Conservation (phyloP, 2,888 invertebrate genomes). For the Sipunculus nudus region DNA sequence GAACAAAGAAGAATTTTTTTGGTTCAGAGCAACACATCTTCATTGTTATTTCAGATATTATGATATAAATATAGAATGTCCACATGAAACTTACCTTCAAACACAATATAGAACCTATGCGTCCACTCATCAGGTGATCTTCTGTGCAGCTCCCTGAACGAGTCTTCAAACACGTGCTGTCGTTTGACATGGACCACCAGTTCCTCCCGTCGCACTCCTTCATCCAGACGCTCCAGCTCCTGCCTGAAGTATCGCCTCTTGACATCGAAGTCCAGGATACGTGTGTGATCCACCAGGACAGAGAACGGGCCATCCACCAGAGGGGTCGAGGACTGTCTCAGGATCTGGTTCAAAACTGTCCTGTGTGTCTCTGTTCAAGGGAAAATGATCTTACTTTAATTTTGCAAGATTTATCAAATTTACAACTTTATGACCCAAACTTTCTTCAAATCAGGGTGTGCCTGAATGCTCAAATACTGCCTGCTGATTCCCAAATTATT, state of each 20-base stretch:
- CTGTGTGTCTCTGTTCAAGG: conserved; percentile 78
- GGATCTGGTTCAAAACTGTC: conserved; percentile 87
- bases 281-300: conserved; percentile 85
- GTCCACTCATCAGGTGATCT: conserved; percentile 88
- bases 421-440: background rate
- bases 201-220: conserved; percentile 74
- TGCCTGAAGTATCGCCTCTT: conserved; percentile 86
- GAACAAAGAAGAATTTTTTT: no score
- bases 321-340: conserved; percentile 78
- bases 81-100: conserved; percentile 76
- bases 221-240: conserved; percentile 85
- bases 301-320: conserved; percentile 87
- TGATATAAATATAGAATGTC: no score
- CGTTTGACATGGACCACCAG: conserved; percentile 86
- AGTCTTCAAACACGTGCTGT: conserved; percentile 87
- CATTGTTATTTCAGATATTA: no score
- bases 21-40: no score
- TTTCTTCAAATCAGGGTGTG: no score
- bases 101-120: conserved; percentile 89
- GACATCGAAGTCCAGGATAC: conserved; percentile 89
- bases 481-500: no score
- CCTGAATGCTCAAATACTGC: no score
- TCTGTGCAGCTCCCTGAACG: conserved; percentile 85
- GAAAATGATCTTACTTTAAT: no score
- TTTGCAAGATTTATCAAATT: no score